phyloP scores from a whole-genome alignment of 2,797 vertebrate genomes.

The Syngnathus rostellatus region DNA sequence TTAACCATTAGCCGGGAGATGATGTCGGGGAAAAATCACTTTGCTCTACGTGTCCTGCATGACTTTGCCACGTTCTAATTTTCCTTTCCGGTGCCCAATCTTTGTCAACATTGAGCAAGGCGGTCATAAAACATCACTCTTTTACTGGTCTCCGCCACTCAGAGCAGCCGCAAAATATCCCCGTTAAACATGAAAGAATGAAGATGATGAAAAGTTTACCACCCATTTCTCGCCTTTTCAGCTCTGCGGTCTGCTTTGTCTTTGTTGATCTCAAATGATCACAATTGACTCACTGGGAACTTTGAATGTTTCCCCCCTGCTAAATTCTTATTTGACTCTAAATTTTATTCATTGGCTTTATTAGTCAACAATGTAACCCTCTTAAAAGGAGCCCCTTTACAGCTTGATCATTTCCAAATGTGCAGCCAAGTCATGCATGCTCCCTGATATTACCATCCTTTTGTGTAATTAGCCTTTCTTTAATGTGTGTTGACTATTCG shows the following conservation, averaged over 20 bases:
- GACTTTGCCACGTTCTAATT: conserved; percentile 55
- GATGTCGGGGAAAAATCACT: conserved; percentile 36
- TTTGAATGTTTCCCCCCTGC: conserved; percentile 17
- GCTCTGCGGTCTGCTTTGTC: conserved; percentile 54
- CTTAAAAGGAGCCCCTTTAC: conserved; percentile 48
- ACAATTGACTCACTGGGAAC: conserved; percentile 47
- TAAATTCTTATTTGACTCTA: conserved; percentile 35
- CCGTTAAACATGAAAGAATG: conserved; percentile 55
- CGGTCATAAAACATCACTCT: conserved; percentile 48
- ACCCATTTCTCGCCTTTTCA: conserved; percentile 44
- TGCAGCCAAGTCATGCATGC: conserved; percentile 30
- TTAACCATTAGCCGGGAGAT: conserved; percentile 39
- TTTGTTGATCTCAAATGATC: conserved; percentile 32
- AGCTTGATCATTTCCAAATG: conserved; percentile 44
- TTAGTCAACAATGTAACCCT: conserved; percentile 33
- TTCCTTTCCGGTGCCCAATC: conserved; percentile 38
- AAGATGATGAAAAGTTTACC: conserved; percentile 62
- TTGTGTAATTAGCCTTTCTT: conserved; percentile 40
- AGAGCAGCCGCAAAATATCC: conserved; percentile 49
- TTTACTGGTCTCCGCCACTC: conserved; percentile 57
- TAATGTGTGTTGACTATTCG: conserved; percentile 13
- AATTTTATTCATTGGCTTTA: conserved; percentile 18
- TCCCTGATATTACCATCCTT: conserved; percentile 34
- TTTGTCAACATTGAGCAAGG: conserved; percentile 41
- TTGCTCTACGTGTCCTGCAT: conserved; percentile 43